These are phyloP conservation scores for Eunapius fragilis DNA, from an alignment of 37 sponge, comb jelly and placozoan species.

Conservation along the genomic window DNA sequence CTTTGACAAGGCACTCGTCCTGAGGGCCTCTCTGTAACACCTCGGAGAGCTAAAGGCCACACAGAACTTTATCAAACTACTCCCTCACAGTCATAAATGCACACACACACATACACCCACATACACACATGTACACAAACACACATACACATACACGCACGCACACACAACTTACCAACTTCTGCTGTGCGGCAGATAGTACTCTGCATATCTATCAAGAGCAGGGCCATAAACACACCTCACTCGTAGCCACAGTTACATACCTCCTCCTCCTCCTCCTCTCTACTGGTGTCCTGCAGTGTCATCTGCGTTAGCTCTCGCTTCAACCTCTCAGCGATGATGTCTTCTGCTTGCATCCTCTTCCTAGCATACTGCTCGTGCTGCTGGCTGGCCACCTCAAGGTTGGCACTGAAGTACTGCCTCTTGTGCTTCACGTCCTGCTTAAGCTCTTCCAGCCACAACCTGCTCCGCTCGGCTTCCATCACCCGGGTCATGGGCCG, in stretches of 20 bases:
- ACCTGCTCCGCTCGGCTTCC: neutral
- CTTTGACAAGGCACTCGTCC: slow-evolving; percentile 42
- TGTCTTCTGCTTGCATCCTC: slow-evolving; percentile 25
- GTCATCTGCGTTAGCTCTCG: neutral
- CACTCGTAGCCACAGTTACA: too few species aligned
- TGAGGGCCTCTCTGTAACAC: neutral
- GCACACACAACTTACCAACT: slow-evolving; percentile 2
- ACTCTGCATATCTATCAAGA: neutral
- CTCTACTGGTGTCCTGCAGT: neutral
- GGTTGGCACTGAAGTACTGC: neutral
- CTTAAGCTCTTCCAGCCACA: slow-evolving; percentile 31
- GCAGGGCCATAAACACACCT: neutral
- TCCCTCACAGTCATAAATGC: neutral
- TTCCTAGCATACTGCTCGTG: neutral
- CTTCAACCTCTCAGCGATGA: slow-evolving; percentile 9
- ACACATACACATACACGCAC: neutral
- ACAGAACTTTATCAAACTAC: neutral
- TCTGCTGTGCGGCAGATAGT: slow-evolving; percentile 5
- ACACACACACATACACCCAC: neutral
- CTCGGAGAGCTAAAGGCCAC: neutral
- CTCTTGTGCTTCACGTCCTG: neutral
- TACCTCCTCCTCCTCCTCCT: too few species aligned
- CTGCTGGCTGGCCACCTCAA: neutral
- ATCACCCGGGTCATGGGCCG: neutral
- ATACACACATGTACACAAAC: neutral